Conservation (phyloP, 2,888 invertebrate species). For the Oconnorella tubifera region DNA sequence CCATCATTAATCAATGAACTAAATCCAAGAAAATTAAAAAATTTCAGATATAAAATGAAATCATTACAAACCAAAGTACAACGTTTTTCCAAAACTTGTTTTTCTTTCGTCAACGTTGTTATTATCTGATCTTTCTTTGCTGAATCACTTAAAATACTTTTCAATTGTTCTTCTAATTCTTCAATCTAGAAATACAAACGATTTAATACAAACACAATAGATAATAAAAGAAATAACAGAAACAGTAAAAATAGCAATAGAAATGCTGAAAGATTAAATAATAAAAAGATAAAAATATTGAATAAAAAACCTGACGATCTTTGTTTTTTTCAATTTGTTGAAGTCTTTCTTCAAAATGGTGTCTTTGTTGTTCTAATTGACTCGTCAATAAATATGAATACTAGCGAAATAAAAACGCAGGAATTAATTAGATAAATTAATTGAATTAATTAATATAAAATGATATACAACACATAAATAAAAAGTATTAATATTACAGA, state of each 20-base stretch:
- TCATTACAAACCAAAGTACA: conserved; percentile 44
- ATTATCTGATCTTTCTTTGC: conserved; percentile 25
- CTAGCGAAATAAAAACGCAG: conserved; percentile 45
- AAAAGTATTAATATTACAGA: too few relatives aligned
- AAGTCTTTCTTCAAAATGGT: conserved; percentile 82
- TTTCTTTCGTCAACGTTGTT: conserved; percentile 27
- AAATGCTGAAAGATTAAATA: too few relatives aligned
- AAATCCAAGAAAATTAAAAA: too few relatives aligned
- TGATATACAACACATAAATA: too few relatives aligned
- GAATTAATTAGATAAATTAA: neutral
- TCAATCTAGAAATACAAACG: conserved; percentile 25
- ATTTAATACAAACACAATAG: too few relatives aligned
- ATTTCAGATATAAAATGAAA: too few relatives aligned
- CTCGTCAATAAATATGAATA: conserved; percentile 92
- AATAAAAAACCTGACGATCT: conserved; percentile 22
- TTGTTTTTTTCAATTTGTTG: conserved; percentile 50
- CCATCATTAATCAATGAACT: too few relatives aligned
- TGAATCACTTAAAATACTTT: conserved; percentile 27
- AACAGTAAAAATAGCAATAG: too few relatives aligned
- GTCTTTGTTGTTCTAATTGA: conserved; percentile 88
- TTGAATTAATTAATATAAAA: neutral
- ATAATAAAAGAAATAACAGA: too few relatives aligned
- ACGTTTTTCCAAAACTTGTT: conserved; percentile 39
- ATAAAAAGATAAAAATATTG: too few relatives aligned
- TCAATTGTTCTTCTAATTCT: conserved; percentile 23